Base-by-base conservation (phyloP, 2,797 vertebrate genomes). In the Esox lucius region DNA sequence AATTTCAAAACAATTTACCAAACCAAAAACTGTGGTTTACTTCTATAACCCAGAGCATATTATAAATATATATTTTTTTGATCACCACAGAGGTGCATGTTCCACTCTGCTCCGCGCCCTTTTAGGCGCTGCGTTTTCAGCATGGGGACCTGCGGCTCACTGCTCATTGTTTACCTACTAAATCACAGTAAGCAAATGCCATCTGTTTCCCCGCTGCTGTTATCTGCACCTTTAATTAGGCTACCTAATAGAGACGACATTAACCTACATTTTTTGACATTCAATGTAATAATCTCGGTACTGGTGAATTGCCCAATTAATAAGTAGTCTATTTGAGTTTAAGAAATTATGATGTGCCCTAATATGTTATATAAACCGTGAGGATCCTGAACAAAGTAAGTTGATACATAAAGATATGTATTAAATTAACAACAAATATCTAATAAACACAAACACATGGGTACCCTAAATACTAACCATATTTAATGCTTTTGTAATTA, bases 191-290 rank as follows among this genome's bases (percentile, higher is more conserved):
- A 97, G 96, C 95, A 96, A 96, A 96, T 95, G 95, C 97, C 97
- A 98, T 97, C 96, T 98, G 97, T 96, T 96, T 96, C 95, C 95
- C 95, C 94, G 94, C 95, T 94, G 94, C 94, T 93, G 92, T 95
- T 94, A 95, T 95, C 96, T 94, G 94, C 95, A 95, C 96, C 95
- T 96, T 96, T 98, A 98, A 99, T 98, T 98, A 98, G 95, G 96
- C 94, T 93, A 95, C 95, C 96, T 97, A 98, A 99, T 98, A 95
- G 96, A 98, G 96, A 96, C 95, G 96, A 98, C 98, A 98, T 98
- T 98, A 98, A 98, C 98, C 96, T 96, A 97, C 97, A 98, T 97
- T 96, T 98, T 97, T 93, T 98, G 96, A 99, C 97, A 98, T 98
- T 98, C 96, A 98, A 95, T 98, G 95, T 97, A 96, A 98, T 98